These are phyloP conservation scores for Trinectes maculatus DNA, from an alignment of 2,113 vertebrate genomes.

Conservation along the genomic window DNA sequence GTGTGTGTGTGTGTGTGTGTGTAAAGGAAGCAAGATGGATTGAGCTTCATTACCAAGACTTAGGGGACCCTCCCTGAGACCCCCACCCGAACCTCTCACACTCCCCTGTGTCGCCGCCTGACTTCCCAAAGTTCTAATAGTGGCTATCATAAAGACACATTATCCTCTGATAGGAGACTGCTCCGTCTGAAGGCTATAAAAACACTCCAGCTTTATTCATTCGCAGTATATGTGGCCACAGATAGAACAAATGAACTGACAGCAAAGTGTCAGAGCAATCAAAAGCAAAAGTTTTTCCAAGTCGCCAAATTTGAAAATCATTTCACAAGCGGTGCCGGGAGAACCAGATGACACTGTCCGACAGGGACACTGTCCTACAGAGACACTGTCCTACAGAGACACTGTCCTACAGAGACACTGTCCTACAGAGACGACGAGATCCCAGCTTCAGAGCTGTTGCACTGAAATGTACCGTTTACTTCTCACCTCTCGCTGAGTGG, in stretches of 20 bases:
- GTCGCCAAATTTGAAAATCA: slow-evolving; percentile 49
- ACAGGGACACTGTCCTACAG: too few relatives aligned
- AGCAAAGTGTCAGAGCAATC: slow-evolving; percentile 66
- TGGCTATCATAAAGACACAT: slow-evolving; percentile 75
- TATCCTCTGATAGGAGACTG: slow-evolving; percentile 67
- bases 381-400: slow-evolving; percentile 25
- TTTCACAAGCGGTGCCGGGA: slow-evolving; percentile 41
- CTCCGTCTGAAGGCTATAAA: slow-evolving; percentile 72
- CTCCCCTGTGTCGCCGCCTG: slow-evolving; percentile 56
- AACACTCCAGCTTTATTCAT: slow-evolving; percentile 71
- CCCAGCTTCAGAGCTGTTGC: not conserved
- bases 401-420: slow-evolving; percentile 7
- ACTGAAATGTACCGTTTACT: not conserved
- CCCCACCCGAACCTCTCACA: slow-evolving; percentile 36
- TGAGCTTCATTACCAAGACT: slow-evolving; percentile 77
- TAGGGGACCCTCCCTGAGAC: slow-evolving; percentile 53
- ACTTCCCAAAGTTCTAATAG: slow-evolving; percentile 73
- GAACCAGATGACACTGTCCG: too few relatives aligned
- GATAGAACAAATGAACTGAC: slow-evolving; percentile 72
- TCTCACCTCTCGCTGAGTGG: slow-evolving; percentile 13
- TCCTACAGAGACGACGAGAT: slow-evolving; percentile 8
- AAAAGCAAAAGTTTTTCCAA: slow-evolving; percentile 53
- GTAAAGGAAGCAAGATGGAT: slow-evolving; percentile 61
- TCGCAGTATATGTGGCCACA: slow-evolving; percentile 65
- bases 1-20: slow-evolving; percentile 32